Percentiles rank a stretch among this genome's conserved stretches.
Conservation (phyloP, 2,113 vertebrate genomes). For the Origma solitaria region DNA sequence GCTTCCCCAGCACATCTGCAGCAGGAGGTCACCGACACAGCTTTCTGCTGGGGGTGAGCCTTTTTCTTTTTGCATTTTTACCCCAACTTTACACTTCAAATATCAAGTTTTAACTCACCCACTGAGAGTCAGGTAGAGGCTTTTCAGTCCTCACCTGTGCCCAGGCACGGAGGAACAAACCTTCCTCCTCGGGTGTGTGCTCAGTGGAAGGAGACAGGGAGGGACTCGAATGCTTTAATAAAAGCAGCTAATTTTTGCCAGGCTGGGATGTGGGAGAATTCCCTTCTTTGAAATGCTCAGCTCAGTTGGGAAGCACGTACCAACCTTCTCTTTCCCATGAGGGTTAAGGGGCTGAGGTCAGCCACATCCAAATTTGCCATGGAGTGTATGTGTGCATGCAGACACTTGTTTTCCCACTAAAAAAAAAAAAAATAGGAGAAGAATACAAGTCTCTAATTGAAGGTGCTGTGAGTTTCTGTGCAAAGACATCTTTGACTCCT, state of each 20-base stretch:
- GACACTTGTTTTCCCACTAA: not conserved
- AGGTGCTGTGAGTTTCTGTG: not conserved
- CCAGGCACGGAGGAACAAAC: not conserved
- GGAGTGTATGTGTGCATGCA: not conserved
- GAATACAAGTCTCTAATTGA: not conserved
- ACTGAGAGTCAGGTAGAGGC: no score
- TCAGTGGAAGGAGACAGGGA: not conserved
- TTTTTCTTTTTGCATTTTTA: rapidly evolving
- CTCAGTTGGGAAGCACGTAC: not conserved
- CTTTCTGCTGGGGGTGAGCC: not conserved
- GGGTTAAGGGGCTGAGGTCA: not conserved
- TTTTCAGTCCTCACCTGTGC: not conserved
- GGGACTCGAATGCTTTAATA: not conserved
- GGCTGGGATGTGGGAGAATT: not conserved
- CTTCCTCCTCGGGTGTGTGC: not conserved
- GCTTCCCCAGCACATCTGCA: not conserved
- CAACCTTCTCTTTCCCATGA: not conserved
- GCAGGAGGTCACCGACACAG: not conserved
- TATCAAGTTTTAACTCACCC: not conserved
- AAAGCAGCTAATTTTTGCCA: not conserved
- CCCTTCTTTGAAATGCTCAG: conserved; percentile 2
- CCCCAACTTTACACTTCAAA: not conserved
- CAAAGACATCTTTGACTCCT: not conserved
- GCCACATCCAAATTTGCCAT: not conserved
- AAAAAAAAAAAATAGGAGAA: not conserved